Evolutionary conservation across 2,888 invertebrate species (phyloP).

Genomic region (Apotomis capreana): DNA sequence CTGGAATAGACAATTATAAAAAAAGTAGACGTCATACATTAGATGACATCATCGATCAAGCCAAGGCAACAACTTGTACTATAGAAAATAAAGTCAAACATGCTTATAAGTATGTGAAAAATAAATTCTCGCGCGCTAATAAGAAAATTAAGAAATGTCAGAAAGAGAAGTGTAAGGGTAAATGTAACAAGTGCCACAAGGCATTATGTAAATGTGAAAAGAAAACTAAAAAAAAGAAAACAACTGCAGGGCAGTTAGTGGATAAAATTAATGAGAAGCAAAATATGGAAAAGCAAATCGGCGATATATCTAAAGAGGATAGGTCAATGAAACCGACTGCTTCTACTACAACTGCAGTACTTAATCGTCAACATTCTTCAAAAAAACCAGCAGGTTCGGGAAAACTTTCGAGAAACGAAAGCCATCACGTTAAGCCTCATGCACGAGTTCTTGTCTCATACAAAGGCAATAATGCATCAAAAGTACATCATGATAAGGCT

Average conservation of each 20-base stretch:
- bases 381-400: no score
- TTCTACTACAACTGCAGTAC: no score
- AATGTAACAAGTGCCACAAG: not conserved
- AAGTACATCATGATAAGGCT: not conserved
- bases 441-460: not conserved
- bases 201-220: not conserved
- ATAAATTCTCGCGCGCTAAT: not conserved
- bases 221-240: not conserved
- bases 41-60: not conserved
- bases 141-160: not conserved
- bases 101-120: not conserved
- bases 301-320: not conserved
- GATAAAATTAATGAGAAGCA: no score
- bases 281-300: not conserved
- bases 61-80: not conserved
- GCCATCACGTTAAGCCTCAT: not conserved
- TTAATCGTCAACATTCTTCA: no score
- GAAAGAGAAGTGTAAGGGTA: not conserved
- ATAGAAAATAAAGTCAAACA: not conserved
- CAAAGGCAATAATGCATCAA: not conserved
- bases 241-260: not conserved
- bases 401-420: not conserved
- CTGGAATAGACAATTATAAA: not conserved
- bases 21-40: not conserved
- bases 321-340: not conserved